Percentiles rank a stretch among this genome's conserved stretches.
phyloP scores from a whole-genome alignment of 2,888 invertebrate species.

The Labia minor region DNA sequence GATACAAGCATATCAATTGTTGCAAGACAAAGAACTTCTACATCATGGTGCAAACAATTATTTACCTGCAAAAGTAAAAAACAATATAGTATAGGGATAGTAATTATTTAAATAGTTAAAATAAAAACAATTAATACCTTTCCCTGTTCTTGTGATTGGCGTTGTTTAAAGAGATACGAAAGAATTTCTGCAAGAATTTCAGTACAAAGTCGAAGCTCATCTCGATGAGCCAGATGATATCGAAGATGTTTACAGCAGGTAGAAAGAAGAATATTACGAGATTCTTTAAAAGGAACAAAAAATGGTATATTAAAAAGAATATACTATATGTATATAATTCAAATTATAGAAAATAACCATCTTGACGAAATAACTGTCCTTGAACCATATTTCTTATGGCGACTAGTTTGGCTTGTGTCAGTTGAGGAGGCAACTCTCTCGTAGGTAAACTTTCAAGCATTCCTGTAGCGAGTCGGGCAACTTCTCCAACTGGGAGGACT shows the following conservation, averaged over 20 bases:
- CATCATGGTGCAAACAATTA: slow-evolving; percentile 60
- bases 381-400: slow-evolving; percentile 72
- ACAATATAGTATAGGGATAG: background rate
- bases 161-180: slow-evolving; percentile 47
- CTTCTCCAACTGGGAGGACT: slow-evolving; percentile 50
- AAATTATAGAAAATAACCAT: slow-evolving; percentile 40
- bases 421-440: slow-evolving; percentile 53
- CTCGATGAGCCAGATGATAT: slow-evolving; percentile 66
- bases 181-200: slow-evolving; percentile 81
- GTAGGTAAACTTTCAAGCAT: slow-evolving; percentile 62
- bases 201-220: slow-evolving; percentile 72
- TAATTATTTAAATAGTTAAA: slow-evolving; percentile 13
- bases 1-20: slow-evolving; percentile 76
- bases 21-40: slow-evolving; percentile 70
- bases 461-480: slow-evolving; percentile 66
- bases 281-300: slow-evolving; percentile 47
- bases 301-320: slow-evolving; percentile 17
- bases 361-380: slow-evolving; percentile 60
- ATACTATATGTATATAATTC: slow-evolving; percentile 24
- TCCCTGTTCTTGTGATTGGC: slow-evolving; percentile 35
- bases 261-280: slow-evolving; percentile 68
- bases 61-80: slow-evolving; percentile 37
- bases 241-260: slow-evolving; percentile 78
- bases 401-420: slow-evolving; percentile 69
- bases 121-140: slow-evolving; percentile 26